Base-by-base conservation (phyloP, 2,888 invertebrate species). In the Griposia aprilina region DNA sequence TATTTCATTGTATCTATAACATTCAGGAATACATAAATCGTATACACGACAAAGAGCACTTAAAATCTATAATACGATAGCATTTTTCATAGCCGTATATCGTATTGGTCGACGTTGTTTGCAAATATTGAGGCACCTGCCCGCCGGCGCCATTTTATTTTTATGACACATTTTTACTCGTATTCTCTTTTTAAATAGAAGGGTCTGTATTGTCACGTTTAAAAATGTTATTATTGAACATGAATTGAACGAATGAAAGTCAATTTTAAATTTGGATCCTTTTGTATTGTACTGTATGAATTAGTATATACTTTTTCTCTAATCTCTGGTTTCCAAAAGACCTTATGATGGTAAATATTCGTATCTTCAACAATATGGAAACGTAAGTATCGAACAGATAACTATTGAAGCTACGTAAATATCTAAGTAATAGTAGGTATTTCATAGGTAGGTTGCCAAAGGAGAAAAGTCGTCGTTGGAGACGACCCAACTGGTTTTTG, bases 91-190 rank as follows among this genome's bases (percentile, higher is more conserved):
- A 85, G 80, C 86, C 80, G 76, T 81, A 80, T 89, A 87, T 88
- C 82, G 81, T 90, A 89, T 91, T 87, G 82, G 73, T 68, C 74
- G 82, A 77, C 88, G 84, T 87, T 89, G 86, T 88, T 87, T 83
- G 90, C 90, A 92, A 92, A 93, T 92, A 92, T 90, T 88, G 87
- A 71, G 78, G 78, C 91, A 93, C 90, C 91, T 91, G 92, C 80
- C 80, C 81, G 71, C 85, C 79, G 83, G 78, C 85, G 78, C 82
- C 81, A 89, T 87, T 84, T 84, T 85, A 83, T 86, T 89, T 88
- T 88, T 89, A 89, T 88, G 84, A 82, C 76, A 78, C 36, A 55
- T 80, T 78, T 83, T 72, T 78, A 79, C 81, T 75, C 57, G 45
- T 63, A 60, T 82, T 77, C 72, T 13, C 23, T 84, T 83, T 83